Evolutionary conservation across 2,888 invertebrate genomes (phyloP), one percentile per base, ranked within the genome.

Genomic region (Deroplatys truncata): DNA sequence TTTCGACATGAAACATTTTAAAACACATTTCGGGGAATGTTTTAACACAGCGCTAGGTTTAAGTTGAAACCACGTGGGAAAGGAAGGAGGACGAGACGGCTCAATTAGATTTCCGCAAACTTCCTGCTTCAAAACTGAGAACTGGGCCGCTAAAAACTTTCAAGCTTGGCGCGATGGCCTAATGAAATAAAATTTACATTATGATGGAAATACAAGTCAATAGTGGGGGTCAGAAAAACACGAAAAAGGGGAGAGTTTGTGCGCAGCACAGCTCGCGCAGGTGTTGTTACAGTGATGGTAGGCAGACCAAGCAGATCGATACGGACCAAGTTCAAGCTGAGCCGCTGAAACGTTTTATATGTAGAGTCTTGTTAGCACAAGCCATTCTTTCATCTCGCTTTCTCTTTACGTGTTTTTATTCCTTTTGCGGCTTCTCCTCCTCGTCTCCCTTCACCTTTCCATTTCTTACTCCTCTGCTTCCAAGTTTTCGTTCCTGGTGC

Each of bases 321-420:
- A 87, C 9, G 25, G 15, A 31, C 49, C 82, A 84, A 83, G 84
- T 31, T 89, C 84, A 88, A 89, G 89, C 89, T 89, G 89, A 89
- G 89, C 89, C 89, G 88, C 88, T 89, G 88, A 89, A 89, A 89
- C 89, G 89, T 89, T 88, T 89, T 88, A 88, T 89, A 82, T 89
- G 89, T 89, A 85, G 84, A 82, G 85, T 28, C 88, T 88, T 85
- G 89, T 89, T 89, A 89, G 86, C 28, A 89, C 35, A 89, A 43
- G 85, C 85, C 43, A 28, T 86, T 28, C 43, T 10, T 28, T 28
- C 28, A 56, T 86, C 86, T 31, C 15, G 8, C 35, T 35, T n/a
- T 82, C 82, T n/a, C 20, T 28, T 28, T 35, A 1, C 49, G 2
- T 28, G 49, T 85, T 85, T 49, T 85, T 85, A 49, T 49, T 49